Percentiles rank a stretch among this genome's conserved stretches.
phyloP scores from a whole-genome alignment of 2,797 vertebrate species.

The Lindbergichthys nudifrons region DNA sequence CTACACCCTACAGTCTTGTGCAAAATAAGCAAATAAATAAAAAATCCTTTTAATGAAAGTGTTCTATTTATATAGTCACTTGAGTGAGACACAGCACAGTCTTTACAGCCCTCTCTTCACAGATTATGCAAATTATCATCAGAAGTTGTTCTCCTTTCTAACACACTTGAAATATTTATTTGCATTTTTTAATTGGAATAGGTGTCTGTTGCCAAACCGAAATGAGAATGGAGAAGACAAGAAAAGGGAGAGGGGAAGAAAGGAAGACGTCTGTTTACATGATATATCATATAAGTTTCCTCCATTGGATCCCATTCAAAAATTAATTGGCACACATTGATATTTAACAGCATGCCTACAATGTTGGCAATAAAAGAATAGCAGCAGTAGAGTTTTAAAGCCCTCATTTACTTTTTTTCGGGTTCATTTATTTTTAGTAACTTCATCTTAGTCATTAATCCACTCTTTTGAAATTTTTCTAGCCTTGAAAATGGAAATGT shows the following conservation, averaged over 20 bases:
- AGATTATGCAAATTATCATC: not conserved
- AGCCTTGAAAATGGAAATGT: not conserved
- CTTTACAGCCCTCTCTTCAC: not conserved
- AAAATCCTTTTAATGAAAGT: too few species aligned
- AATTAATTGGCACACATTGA: slow-evolving; percentile 7
- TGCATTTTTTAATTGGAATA: slow-evolving; percentile 3
- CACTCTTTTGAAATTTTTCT: slow-evolving; percentile 1
- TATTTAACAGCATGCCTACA: not conserved
- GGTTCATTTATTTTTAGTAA: slow-evolving; percentile 26
- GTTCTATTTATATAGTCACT: not conserved
- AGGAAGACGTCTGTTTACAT: slow-evolving; percentile 4
- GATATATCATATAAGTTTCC: not conserved
- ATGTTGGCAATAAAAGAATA: slow-evolving; percentile 2
- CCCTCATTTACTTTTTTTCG: slow-evolving; percentile 4
- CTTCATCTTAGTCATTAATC: slow-evolving; percentile 5
- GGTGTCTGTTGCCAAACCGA: not conserved
- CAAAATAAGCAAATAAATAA: not conserved
- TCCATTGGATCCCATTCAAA: slow-evolving; percentile 1
- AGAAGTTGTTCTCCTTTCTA: not conserved
- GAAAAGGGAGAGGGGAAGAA: not conserved
- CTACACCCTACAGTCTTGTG: not conserved
- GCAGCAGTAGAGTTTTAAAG: not conserved
- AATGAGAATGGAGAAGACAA: slow-evolving; percentile 6
- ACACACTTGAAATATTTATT: slow-evolving; percentile 9
- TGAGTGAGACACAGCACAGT: not conserved